These are phyloP conservation scores for Bubalus kerabau DNA, from an alignment of 2,113 vertebrate species.

Conservation along the genomic window DNA sequence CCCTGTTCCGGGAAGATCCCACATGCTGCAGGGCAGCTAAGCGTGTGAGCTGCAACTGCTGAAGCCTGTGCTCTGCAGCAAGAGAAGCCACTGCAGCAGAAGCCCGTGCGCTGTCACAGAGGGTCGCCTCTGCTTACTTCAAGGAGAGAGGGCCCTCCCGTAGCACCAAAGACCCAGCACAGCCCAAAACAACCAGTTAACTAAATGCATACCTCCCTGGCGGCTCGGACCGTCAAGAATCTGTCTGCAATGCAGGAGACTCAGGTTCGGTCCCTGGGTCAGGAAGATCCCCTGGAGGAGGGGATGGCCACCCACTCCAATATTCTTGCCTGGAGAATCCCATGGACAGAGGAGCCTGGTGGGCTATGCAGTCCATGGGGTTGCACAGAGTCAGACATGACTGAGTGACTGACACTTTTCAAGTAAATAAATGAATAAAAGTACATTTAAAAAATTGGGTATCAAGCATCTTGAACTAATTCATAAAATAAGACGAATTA, in stretches of 20 bases:
- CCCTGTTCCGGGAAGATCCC: neutral
- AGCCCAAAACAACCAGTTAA: fast-evolving
- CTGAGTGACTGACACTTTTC: neutral
- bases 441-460: neutral
- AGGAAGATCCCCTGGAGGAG: neutral
- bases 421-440: neutral
- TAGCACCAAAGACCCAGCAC: neutral
- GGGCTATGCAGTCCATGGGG: neutral
- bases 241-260: neutral
- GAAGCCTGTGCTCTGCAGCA: neutral
- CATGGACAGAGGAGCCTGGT: neutral
- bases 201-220: fast-evolving
- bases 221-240: fast-evolving
- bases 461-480: neutral
- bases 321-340: neutral
- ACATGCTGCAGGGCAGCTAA: neutral
- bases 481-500: neutral
- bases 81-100: neutral
- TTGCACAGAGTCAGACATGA: neutral
- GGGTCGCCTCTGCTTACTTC: fast-evolving
- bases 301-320: neutral
- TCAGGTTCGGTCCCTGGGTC: neutral
- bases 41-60: neutral
- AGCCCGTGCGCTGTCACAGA: fast-evolving
- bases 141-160: neutral